Conservation (phyloP, 2,113 vertebrate genomes). For the Nansenia antarctica region DNA sequence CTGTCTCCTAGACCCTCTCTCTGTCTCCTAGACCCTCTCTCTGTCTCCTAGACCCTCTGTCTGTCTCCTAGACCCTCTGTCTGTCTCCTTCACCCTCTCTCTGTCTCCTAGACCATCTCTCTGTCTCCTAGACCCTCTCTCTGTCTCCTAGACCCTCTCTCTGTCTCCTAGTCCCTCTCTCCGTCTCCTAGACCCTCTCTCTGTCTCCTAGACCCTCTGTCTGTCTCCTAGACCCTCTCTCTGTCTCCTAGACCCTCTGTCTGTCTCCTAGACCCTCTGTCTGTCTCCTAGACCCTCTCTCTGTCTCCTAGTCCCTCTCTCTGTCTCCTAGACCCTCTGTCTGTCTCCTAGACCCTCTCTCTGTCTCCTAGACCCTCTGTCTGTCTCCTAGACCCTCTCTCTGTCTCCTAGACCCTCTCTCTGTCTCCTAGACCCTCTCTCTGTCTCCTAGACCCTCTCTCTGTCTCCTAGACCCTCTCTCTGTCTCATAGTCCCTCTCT, state of each 20-base stretch:
- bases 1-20: neutral
- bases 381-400: neutral
- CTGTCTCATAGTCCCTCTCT: neutral
- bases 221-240: no score
- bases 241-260: neutral
- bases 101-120: neutral
- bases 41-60: neutral
- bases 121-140: neutral
- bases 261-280: no score
- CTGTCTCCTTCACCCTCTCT: neutral
- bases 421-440: neutral
- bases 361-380: neutral
- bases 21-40: neutral
- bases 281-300: no score
- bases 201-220: no score
- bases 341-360: neutral
- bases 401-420: neutral
- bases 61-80: neutral
- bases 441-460: neutral
- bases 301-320: neutral
- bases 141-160: neutral
- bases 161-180: neutral
- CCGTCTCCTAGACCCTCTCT: neutral
- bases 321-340: neutral
- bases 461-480: neutral